Evolutionary conservation across 2,797 vertebrate genomes (phyloP).

Genomic region (Potorous gilbertii): DNA sequence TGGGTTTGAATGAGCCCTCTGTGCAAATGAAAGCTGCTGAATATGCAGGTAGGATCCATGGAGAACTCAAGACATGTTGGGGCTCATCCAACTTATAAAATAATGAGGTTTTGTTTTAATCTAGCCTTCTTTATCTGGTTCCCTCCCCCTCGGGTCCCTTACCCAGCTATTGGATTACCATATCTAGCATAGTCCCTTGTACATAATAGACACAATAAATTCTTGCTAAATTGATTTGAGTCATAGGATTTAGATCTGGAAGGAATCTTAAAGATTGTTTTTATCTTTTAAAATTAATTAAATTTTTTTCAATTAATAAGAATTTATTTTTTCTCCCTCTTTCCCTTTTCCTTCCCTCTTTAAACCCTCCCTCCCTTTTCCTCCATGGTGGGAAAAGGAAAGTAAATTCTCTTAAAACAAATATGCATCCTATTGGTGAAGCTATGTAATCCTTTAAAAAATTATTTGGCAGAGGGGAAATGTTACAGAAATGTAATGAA

Average conservation of each 20-base stretch:
- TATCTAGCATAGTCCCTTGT: not conserved
- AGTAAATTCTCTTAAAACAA: not conserved
- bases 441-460: not conserved
- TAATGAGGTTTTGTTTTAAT: not conserved
- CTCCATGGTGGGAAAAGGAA: not conserved
- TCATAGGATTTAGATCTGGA: not conserved
- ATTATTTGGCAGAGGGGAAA: not conserved
- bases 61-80: not conserved
- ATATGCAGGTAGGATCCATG: not conserved
- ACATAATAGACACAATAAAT: not conserved
- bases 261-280: not conserved
- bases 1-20: not conserved
- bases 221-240: not conserved
- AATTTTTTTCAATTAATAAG: not conserved
- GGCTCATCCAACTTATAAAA: not conserved
- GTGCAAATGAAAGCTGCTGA: conserved; percentile 25
- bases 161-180: not conserved
- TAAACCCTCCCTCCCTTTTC: too few species aligned
- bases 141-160: rapidly evolving
- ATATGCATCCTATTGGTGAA: not conserved
- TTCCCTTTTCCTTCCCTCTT: too few species aligned
- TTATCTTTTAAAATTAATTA: not conserved
- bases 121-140: not conserved
- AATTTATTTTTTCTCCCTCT: not conserved
- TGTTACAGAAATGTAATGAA: not conserved